phyloP scores from a whole-genome alignment of 2,113 vertebrate species.

The Alethe castanea region DNA sequence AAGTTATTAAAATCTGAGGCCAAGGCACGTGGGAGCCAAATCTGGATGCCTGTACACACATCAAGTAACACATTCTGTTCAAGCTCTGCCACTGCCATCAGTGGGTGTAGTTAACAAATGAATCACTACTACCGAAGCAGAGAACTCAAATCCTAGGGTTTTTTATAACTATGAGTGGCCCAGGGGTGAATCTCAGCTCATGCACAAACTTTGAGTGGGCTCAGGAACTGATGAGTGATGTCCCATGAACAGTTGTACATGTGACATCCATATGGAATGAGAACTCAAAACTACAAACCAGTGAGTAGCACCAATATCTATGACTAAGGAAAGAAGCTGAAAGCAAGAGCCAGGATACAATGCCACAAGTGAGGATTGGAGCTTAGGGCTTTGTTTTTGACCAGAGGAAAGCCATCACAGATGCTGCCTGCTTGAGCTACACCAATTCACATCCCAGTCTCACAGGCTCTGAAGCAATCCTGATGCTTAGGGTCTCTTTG shows the following conservation, averaged over 20 bases:
- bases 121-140: conserved; percentile 36
- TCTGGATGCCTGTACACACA: conserved; percentile 28
- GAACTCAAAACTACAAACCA: not conserved
- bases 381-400: not conserved
- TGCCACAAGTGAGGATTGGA: not conserved
- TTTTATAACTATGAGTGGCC: not conserved
- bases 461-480: not conserved
- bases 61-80: conserved; percentile 51
- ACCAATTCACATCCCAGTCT: not conserved
- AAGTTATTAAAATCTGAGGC: conserved; percentile 24
- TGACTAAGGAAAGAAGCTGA: not conserved
- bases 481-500: not conserved
- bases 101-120: conserved; percentile 34
- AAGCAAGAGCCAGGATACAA: not conserved
- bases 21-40: conserved; percentile 27
- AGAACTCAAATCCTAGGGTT: not conserved
- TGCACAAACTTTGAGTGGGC: not conserved
- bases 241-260: not conserved
- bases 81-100: conserved; percentile 3
- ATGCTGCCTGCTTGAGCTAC: not conserved
- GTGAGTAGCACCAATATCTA: not conserved
- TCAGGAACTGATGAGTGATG: not conserved
- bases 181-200: not conserved
- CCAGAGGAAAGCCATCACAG: not conserved
- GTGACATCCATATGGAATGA: not conserved